Conservation (phyloP, 1,140 invertebrate species). For the Plutomurus gul region DNA sequence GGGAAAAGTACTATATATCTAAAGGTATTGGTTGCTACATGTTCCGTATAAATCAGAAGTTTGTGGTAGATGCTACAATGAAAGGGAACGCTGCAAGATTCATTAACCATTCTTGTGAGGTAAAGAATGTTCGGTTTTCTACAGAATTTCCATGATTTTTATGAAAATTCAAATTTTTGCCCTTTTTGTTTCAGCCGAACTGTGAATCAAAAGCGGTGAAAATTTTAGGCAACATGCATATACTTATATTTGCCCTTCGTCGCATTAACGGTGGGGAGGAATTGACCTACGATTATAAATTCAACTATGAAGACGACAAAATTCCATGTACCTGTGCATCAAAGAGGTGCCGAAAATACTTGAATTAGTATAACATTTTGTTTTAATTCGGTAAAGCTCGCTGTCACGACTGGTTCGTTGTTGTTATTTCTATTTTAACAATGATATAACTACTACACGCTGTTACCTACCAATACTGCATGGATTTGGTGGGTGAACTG, state of each 20-base stretch:
- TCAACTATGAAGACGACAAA: constrained; percentile 91
- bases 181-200: constrained; percentile 83
- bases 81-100: constrained; percentile 95
- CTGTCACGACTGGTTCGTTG: too few species aligned
- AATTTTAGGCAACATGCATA: constrained; percentile 93
- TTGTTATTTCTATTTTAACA: too few species aligned
- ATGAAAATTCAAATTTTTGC: constrained; percentile 9
- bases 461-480: too few species aligned
- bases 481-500: too few species aligned
- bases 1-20: constrained; percentile 89
- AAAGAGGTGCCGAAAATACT: constrained; percentile 90
- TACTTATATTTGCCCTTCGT: constrained; percentile 89
- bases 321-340: constrained; percentile 95
- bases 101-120: constrained; percentile 97
- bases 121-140: constrained; percentile 60
- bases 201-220: constrained; percentile 96
- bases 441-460: too few species aligned
- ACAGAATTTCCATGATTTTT: too few species aligned
- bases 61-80: constrained; percentile 96
- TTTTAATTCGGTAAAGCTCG: too few species aligned
- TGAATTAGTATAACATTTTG: too few species aligned
- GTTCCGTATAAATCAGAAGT: constrained; percentile 93
- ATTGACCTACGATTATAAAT: constrained; percentile 98
- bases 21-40: constrained; percentile 96
- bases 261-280: constrained; percentile 90